Conservation (phyloP, 2,113 vertebrate genomes). For the Leucosticte australis region DNA sequence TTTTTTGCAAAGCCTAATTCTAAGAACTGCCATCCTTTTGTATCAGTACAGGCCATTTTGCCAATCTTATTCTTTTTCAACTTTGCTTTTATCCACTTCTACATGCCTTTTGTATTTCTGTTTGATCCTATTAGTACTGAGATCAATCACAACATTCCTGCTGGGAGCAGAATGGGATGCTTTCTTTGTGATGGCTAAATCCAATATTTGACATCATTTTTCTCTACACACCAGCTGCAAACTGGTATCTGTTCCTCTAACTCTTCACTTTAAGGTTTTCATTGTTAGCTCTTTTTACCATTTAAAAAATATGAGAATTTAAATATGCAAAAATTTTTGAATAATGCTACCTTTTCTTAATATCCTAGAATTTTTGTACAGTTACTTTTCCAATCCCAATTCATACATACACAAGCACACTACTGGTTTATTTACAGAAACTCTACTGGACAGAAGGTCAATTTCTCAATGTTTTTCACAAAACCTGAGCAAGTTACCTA, state of each 20-base stretch:
- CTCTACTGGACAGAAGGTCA: background rate
- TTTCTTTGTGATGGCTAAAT: slow-evolving; percentile 16
- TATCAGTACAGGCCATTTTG: background rate
- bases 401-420: background rate
- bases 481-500: background rate
- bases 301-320: background rate
- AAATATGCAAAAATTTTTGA: background rate
- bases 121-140: slow-evolving; percentile 25
- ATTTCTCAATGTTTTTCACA: background rate
- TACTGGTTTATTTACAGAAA: background rate
- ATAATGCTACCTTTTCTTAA: background rate
- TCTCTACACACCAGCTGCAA: background rate
- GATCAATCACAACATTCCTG: slow-evolving; percentile 27
- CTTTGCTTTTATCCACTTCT: background rate
- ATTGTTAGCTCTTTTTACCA: background rate
- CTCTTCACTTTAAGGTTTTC: background rate
- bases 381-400: background rate
- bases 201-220: background rate
- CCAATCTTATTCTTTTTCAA: background rate
- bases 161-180: slow-evolving; percentile 8
- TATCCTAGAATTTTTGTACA: background rate
- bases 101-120: background rate
- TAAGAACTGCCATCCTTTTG: background rate
- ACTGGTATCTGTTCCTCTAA: background rate
- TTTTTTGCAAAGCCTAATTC: background rate